These are phyloP conservation scores for Centropus unirufus DNA, from an alignment of 2,113 vertebrate species.

Conservation along the genomic window DNA sequence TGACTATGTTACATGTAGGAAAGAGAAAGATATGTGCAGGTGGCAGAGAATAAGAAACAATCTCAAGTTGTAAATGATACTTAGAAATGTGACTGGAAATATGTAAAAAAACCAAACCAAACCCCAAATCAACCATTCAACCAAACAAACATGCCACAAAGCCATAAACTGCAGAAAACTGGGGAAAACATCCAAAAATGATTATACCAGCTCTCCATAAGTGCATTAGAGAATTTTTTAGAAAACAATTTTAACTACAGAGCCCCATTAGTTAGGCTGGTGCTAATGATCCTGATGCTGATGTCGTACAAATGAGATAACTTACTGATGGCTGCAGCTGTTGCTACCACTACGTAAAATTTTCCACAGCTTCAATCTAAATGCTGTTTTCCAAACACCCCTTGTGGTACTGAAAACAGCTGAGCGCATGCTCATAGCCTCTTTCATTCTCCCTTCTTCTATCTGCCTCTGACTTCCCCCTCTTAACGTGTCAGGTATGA, in stretches of 20 bases:
- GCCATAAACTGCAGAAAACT: background rate
- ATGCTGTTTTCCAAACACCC: background rate
- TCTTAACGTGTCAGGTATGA: background rate
- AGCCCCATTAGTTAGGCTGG: background rate
- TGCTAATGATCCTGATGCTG: background rate
- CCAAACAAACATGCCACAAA: background rate
- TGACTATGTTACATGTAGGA: slow-evolving; percentile 65
- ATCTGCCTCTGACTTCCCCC: background rate
- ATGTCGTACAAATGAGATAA: background rate
- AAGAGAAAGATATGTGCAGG: slow-evolving; percentile 67
- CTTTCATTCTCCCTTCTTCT: too few relatives aligned
- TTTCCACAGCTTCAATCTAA: background rate
- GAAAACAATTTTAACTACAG: background rate
- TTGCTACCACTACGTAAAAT: background rate
- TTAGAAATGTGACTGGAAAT: slow-evolving; percentile 8
- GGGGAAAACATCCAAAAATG: background rate
- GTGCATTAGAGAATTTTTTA: background rate
- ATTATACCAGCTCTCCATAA: background rate
- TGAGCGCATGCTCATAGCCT: background rate
- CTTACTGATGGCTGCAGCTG: background rate
- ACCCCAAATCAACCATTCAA: background rate
- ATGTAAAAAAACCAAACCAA: background rate
- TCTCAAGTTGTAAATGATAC: slow-evolving; percentile 59
- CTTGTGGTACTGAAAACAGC: too few relatives aligned
- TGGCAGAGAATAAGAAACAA: slow-evolving; percentile 54